These are phyloP conservation scores for Sarcophaga peregrina DNA, from an alignment of 1,140 invertebrate genomes.

Conservation along the genomic window DNA sequence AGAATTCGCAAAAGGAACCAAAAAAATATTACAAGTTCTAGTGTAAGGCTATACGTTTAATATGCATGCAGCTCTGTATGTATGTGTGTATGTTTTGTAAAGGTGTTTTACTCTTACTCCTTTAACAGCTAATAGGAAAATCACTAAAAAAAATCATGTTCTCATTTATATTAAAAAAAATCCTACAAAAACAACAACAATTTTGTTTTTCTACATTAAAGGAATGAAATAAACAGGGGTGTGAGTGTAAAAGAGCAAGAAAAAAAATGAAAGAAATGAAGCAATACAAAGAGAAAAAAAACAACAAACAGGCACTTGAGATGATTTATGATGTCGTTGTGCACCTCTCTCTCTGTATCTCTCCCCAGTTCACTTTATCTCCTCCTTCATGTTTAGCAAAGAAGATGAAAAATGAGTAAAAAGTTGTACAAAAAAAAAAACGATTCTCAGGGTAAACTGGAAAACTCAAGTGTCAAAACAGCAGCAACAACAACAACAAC, in stretches of 20 bases:
- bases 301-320: slow-evolving; percentile 22
- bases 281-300: neutral
- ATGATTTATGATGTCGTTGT: slow-evolving; percentile 35
- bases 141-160: too few species aligned
- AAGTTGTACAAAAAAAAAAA: neutral
- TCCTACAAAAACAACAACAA: neutral
- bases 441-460: slow-evolving; percentile 17
- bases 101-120: too few species aligned
- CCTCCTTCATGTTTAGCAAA: too few species aligned
- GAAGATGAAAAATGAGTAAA: neutral
- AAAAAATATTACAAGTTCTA: too few species aligned
- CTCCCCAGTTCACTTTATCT: too few species aligned
- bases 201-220: neutral
- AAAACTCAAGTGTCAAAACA: slow-evolving; percentile 41
- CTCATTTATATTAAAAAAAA: neutral
- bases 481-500: neutral
- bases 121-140: too few species aligned
- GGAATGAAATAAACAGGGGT: too few species aligned
- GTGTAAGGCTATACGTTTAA: too few species aligned
- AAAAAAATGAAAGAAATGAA: slow-evolving; percentile 37
- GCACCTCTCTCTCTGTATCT: neutral
- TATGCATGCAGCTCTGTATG: too few species aligned
- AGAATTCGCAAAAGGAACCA: too few species aligned
- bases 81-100: too few species aligned
- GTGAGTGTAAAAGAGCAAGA: neutral